Evolutionary conservation across 2,888 invertebrate genomes (phyloP), one percentile per base, ranked within the genome.

Genomic region (Orchestes rusci): DNA sequence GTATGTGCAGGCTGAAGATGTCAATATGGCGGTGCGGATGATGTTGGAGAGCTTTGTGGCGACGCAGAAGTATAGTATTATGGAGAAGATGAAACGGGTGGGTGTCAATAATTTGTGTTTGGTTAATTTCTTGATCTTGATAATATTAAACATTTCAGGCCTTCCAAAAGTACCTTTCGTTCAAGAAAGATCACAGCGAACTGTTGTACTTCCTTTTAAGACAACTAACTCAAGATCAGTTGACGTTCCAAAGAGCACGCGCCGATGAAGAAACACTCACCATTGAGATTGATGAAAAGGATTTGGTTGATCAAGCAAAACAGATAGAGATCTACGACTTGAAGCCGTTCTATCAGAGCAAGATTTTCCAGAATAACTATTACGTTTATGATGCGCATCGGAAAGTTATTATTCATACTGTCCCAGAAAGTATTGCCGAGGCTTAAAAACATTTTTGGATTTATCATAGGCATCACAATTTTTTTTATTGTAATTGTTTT

Each of bases 1-100:
- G 56, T 86, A 84, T 59, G 92, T 93, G 3, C 74, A 79, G 52
- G 97, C 99, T 60, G 88, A 87, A 48, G 99, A 99, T 68, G 93
- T 99, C 7, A 94, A 95, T 70, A 85, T 96, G 80, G 95, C 99
- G 19, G 94, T 97, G 50, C 75, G 94, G 43, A 91, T 95, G 74
- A 90, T 94, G 84, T 75, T 99, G 42, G 97, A 99, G 69, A 94
- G 94, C 65, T 99, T 99, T 71, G 91, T 99, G 41, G 90, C 92
- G 57, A 96, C 99, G 0, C 99, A 99, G 71, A 99, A 99, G 68
- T 96, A 91, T 75, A 91, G 92, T 61, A 90, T 99, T 18, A 97
- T 94, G 93, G 83, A 91, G 57, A 80, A 85, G 35, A 99, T 99
- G 93, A 79, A 83, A 72, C 84, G 84, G 75, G 89, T 89, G 68